Percentiles rank a stretch among this genome's conserved stretches.
Conservation (phyloP, 2,113 vertebrate genomes). For the Hoplias malabaricus region DNA sequence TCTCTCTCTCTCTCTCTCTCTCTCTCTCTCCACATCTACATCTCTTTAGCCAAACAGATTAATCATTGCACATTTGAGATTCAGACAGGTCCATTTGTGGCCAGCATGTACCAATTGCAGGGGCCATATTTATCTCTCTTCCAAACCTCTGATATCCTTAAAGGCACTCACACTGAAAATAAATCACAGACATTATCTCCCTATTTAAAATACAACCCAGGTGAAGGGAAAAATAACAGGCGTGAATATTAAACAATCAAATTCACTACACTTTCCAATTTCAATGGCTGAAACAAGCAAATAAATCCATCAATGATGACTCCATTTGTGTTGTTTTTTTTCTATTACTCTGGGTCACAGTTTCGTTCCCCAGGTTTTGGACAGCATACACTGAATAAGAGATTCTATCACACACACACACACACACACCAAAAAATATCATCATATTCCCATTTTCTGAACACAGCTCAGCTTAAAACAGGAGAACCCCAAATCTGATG, state of each 20-base stretch:
- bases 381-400: not conserved
- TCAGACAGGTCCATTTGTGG: conserved; percentile 51
- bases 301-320: not conserved
- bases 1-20: conserved; percentile 9
- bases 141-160: conserved; percentile 39
- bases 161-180: conserved; percentile 34
- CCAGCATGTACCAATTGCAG: conserved; percentile 45
- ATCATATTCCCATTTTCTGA: not conserved
- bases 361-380: not conserved
- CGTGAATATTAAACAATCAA: conserved; percentile 11
- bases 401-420: not conserved
- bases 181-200: conserved; percentile 42
- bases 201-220: conserved; percentile 42
- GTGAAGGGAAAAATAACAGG: conserved; percentile 19
- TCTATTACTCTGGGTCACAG: not conserved
- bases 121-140: conserved; percentile 46
- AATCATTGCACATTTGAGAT: conserved; percentile 59
- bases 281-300: not conserved
- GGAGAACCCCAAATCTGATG: not conserved
- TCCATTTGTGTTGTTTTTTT: not conserved
- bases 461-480: not conserved
- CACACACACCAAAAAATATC: no score
- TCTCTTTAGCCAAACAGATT: conserved; percentile 61
- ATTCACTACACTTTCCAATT: conserved; percentile 19
- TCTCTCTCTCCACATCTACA: conserved; percentile 47